Evolutionary conservation across 2,888 invertebrate species (phyloP).

Genomic region (Cybosia mesomella): DNA sequence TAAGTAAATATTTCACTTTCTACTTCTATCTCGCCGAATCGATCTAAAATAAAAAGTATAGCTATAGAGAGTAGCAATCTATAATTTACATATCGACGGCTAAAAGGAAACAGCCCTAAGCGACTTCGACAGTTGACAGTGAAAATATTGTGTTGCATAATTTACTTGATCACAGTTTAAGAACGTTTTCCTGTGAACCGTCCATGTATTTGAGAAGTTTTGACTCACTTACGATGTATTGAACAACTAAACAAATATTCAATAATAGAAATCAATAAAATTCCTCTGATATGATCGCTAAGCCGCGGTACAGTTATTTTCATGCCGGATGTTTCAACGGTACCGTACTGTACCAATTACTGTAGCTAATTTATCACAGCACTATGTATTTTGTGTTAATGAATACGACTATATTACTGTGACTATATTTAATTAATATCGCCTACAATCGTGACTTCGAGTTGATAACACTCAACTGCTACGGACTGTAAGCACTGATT

Average conservation of each 20-base stretch:
- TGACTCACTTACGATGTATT: background rate
- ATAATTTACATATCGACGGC: slow-evolving; percentile 21
- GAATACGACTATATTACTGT: slow-evolving; percentile 26
- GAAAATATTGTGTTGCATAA: background rate
- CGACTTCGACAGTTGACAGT: background rate
- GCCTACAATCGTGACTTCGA: slow-evolving; percentile 8
- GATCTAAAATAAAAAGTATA: slow-evolving; percentile 30
- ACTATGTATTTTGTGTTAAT: slow-evolving; percentile 36
- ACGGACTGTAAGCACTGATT: background rate
- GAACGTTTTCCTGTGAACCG: too few species aligned
- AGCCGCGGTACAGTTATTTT: slow-evolving; percentile 42
- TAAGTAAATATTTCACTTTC: slow-evolving; percentile 38
- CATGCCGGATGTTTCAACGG: slow-evolving; percentile 57
- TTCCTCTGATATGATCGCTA: slow-evolving; percentile 30
- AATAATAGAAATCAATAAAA: slow-evolving; percentile 42
- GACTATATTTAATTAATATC: slow-evolving; percentile 21
- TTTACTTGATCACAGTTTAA: background rate
- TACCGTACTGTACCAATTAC: slow-evolving; percentile 57
- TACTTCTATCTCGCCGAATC: slow-evolving; percentile 30
- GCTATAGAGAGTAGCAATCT: slow-evolving; percentile 34
- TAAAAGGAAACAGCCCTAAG: background rate
- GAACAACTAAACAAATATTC: slow-evolving; percentile 18
- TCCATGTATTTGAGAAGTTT: too few species aligned
- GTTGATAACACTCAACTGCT: slow-evolving; percentile 11
- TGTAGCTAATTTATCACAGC: slow-evolving; percentile 42